phyloP scores from a whole-genome alignment of 2,888 invertebrate genomes.

The Zonitis immaculata region DNA sequence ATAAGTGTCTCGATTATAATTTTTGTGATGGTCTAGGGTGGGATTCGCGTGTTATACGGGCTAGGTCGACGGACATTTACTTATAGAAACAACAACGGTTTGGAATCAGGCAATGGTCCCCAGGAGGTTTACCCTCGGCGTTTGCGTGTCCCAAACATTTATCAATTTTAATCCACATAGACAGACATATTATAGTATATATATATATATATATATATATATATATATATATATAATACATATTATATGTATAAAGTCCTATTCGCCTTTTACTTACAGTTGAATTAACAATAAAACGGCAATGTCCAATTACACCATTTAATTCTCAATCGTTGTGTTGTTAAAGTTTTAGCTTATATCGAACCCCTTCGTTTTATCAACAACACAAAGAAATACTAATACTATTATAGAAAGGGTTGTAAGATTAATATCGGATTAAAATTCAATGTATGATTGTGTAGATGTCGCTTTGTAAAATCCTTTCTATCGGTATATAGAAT shows the following conservation, averaged over 20 bases:
- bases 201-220: not conserved
- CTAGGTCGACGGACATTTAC: conserved; percentile 29
- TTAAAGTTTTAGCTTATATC: conserved; percentile 40
- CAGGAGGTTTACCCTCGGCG: conserved; percentile 30
- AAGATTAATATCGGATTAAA: conserved; percentile 25
- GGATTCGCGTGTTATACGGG: not conserved
- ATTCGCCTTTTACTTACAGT: conserved; percentile 21
- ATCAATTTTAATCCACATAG: conserved; percentile 29
- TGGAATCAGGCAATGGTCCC: conserved; percentile 27
- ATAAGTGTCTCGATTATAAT: not conserved
- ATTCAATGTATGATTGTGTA: conserved; percentile 25
- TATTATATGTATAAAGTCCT: conserved; percentile 16
- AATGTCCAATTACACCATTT: conserved; percentile 38
- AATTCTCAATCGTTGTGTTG: conserved; percentile 37
- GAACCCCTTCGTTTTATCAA: conserved; percentile 24
- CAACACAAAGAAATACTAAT: conserved; percentile 26
- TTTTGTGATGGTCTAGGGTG: not conserved
- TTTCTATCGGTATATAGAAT: not conserved
- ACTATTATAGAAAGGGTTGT: conserved; percentile 27
- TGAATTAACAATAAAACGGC: conserved; percentile 25
- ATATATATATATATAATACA: too few relatives aligned
- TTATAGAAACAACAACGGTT: too few relatives aligned
- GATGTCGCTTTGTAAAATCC: conserved; percentile 1
- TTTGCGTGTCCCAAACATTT: conserved; percentile 31
- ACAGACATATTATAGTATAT: not conserved